Percentiles rank a stretch among this genome's conserved stretches.
Evolutionary conservation across 2,888 invertebrate genomes (phyloP).

Genomic region (Lepidochrysops patricia): DNA sequence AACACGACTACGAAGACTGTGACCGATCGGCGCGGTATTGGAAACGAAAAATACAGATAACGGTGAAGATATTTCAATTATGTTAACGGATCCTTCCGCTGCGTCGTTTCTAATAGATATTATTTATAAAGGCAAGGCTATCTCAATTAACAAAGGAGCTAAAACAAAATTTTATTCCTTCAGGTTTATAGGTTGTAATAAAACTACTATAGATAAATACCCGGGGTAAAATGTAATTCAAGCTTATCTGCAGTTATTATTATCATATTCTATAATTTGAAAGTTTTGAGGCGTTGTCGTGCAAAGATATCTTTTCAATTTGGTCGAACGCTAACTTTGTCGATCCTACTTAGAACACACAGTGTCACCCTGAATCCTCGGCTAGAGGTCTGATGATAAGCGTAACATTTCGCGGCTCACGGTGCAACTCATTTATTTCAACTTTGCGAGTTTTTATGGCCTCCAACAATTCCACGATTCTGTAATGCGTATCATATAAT

Average conservation of each 20-base stretch:
- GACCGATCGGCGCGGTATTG: background rate
- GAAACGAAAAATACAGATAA: background rate
- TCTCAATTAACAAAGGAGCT: background rate
- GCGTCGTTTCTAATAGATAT: background rate
- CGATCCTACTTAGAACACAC: too few species aligned
- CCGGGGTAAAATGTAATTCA: too few species aligned
- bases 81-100: background rate
- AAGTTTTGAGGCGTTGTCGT: too few species aligned
- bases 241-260: too few species aligned
- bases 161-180: background rate
- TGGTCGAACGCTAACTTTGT: too few species aligned
- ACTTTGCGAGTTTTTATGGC: slow-evolving; percentile 2
- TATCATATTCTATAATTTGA: too few species aligned
- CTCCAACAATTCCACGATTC: background rate
- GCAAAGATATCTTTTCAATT: too few species aligned
- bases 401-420: background rate
- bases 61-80: background rate
- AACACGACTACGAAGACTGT: slow-evolving; percentile 1
- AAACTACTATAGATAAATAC: too few species aligned
- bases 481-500: slow-evolving; percentile 7
- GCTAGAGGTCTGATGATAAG: background rate
- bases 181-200: too few species aligned
- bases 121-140: too few species aligned
- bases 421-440: background rate
- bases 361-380: too few species aligned